Evolutionary conservation across 1,140 invertebrate genomes (phyloP).

Genomic region (Lerema accius): DNA sequence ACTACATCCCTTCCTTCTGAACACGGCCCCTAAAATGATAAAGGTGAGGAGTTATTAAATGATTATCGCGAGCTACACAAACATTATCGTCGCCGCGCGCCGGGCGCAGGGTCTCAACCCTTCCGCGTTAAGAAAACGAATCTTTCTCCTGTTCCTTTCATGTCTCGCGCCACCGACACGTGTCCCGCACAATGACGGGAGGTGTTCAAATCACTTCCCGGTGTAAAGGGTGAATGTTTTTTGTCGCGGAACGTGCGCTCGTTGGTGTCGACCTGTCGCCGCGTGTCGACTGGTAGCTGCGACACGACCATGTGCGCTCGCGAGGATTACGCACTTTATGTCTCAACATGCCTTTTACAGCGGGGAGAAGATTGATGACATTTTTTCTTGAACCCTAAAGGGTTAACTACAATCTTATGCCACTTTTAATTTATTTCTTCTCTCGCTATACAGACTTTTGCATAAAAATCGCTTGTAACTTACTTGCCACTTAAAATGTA

Average conservation of each 20-base stretch:
- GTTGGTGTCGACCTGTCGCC: neutral
- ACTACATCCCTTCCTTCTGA: too few species aligned
- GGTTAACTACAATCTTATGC: too few species aligned
- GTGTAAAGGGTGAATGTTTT: slow-evolving; percentile 33
- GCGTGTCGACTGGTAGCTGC: too few species aligned
- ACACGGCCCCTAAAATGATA: too few species aligned
- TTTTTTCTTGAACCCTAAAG: too few species aligned
- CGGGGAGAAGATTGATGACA: neutral
- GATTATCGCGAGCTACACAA: too few species aligned
- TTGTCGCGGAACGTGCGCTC: slow-evolving; percentile 36
- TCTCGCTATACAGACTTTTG: too few species aligned
- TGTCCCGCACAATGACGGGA: slow-evolving; percentile 10
- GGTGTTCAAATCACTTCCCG: slow-evolving; percentile 25
- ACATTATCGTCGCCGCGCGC: neutral
- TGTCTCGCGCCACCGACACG: slow-evolving; percentile 2
- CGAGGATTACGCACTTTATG: slow-evolving; percentile 4
- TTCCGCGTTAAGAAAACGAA: slow-evolving; percentile 14
- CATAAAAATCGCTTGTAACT: too few species aligned
- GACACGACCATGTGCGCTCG: too few species aligned
- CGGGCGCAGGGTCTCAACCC: slow-evolving; percentile 6
- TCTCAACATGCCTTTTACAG: neutral
- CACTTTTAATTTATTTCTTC: too few species aligned
- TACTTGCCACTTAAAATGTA: too few species aligned
- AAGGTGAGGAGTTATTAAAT: too few species aligned
- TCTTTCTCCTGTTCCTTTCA: slow-evolving; percentile 27